A percentile compares a stretch with the other conserved stretches of the same genome.
These are phyloP conservation scores for Micoletzkya japonica DNA, from an alignment of 2,888 invertebrate genomes.

Conservation along the genomic window DNA sequence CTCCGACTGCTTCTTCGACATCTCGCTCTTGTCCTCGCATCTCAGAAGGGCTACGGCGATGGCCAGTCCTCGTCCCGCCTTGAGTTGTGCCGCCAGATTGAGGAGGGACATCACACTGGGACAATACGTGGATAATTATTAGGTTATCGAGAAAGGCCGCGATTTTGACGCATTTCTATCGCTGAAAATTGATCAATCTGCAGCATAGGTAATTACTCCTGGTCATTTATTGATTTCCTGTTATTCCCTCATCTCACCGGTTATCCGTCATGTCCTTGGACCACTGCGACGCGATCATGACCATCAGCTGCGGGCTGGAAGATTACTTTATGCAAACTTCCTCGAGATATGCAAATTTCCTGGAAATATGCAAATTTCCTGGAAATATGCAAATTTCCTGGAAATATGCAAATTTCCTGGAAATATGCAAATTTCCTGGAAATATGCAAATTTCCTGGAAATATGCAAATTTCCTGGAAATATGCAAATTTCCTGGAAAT, in stretches of 20 bases:
- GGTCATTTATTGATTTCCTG: no score
- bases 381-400: no score
- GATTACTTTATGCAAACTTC: no score
- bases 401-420: no score
- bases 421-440: no score
- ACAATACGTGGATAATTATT: no score
- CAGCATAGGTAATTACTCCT: no score
- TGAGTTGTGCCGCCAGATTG: conserved; percentile 91
- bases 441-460: no score
- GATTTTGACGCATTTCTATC: background rate
- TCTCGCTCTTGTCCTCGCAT: conserved; percentile 69
- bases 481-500: no score
- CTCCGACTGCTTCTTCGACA: conserved; percentile 72
- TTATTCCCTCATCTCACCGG: conserved; percentile 40
- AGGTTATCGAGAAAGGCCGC: background rate
- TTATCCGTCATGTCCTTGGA: conserved; percentile 56
- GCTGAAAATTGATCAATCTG: background rate
- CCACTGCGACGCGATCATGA: conserved; percentile 84
- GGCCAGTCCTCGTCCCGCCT: conserved; percentile 80
- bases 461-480: no score
- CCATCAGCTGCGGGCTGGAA: conserved; percentile 89
- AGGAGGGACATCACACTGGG: conserved; percentile 75
- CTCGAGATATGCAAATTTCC: no score
- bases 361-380: no score
- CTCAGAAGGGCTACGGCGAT: conserved; percentile 82